Conservation (phyloP, 2,888 invertebrate species). For the Cheilosia scutellata region DNA sequence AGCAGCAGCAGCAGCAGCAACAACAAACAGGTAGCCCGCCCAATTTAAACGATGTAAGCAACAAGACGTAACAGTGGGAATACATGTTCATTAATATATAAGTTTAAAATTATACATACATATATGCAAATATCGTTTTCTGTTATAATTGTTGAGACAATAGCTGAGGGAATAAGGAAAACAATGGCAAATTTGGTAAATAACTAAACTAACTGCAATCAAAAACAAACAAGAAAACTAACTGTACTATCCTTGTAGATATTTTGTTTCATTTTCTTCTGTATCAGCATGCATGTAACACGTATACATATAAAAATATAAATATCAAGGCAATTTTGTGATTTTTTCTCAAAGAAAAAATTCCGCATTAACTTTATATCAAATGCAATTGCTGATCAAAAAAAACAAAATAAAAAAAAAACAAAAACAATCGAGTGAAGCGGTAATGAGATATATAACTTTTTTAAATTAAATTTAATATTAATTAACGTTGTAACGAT, state of each 20-base stretch:
- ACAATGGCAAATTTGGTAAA: constrained; percentile 26
- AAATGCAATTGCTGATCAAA: constrained; percentile 65
- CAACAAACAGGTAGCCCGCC: constrained; percentile 83
- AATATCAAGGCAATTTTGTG: constrained; percentile 70
- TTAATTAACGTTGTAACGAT: constrained; percentile 66
- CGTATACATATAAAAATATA: constrained; percentile 55
- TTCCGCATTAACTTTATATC: constrained; percentile 50
- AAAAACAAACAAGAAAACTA: constrained; percentile 25
- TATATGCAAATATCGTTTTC: constrained; percentile 1
- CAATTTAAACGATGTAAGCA: constrained; percentile 83
- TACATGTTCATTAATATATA: constrained; percentile 84
- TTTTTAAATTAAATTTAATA: constrained; percentile 51
- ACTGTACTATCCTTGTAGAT: constrained; percentile 52
- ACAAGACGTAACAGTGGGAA: constrained; percentile 85
- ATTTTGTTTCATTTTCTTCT: constrained; percentile 35
- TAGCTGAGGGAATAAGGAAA: constrained; percentile 40
- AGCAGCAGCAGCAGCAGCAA: constrained; percentile 78
- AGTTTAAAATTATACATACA: constrained; percentile 71
- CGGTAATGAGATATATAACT: constrained; percentile 40
- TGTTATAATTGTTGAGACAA: constrained; percentile 52
- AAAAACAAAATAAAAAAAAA: constrained; percentile 27
- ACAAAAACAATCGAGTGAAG: constrained; percentile 25
- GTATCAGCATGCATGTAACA: constrained; percentile 64
- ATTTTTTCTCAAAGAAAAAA: constrained; percentile 70
- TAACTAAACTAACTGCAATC: constrained; percentile 40